These are phyloP conservation scores for Caenorhabditis sp. DNA, from an alignment of 2,888 invertebrate species.

Conservation along the genomic window DNA sequence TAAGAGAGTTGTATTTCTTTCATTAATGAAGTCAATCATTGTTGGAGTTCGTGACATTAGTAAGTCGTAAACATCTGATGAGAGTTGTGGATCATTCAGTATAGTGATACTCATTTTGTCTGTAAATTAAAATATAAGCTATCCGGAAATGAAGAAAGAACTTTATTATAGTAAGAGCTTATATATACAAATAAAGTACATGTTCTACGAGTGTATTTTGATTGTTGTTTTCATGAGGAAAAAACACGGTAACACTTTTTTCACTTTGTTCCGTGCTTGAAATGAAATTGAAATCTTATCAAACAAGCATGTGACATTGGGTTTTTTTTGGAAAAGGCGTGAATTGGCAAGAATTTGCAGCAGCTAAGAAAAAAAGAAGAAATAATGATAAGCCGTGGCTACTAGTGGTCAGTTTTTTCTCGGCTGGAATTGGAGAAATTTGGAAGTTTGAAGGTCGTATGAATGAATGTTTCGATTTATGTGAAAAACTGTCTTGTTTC, in stretches of 20 bases:
- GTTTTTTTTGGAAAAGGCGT: background rate
- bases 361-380: slow-evolving; percentile 1
- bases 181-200: background rate
- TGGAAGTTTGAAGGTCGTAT: slow-evolving; percentile 36
- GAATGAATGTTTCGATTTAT: slow-evolving; percentile 11
- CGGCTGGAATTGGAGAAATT: slow-evolving; percentile 34
- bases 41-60: slow-evolving; percentile 22
- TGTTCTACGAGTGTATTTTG: background rate
- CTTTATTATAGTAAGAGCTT: background rate
- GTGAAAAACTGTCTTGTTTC: background rate
- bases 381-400: slow-evolving; percentile 35
- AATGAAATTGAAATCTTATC: background rate
- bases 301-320: background rate
- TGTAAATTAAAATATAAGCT: no score
- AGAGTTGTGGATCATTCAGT: slow-evolving; percentile 45
- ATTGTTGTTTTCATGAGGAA: background rate
- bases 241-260: background rate
- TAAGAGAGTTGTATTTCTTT: background rate
- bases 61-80: slow-evolving; percentile 44
- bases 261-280: background rate
- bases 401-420: slow-evolving; percentile 15
- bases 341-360: slow-evolving; percentile 11
- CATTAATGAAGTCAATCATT: background rate
- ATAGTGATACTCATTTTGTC: slow-evolving; percentile 46
- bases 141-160: slow-evolving; percentile 6